Conservation (phyloP, 2,113 vertebrate species). For the Catagonus wagneri region DNA sequence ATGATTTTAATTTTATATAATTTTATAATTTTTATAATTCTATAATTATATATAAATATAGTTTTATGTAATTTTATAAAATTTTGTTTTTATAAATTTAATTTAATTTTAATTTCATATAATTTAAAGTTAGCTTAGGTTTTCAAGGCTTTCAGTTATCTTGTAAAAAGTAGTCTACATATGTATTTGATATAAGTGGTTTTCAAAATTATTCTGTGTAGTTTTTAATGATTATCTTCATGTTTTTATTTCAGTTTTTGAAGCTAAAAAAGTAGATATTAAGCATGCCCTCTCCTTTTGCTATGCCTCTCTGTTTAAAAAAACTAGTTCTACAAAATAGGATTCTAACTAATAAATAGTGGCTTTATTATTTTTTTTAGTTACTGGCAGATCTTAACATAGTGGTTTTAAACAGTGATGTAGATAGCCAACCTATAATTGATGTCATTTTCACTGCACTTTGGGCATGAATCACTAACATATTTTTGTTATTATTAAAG, state of each 20-base stretch:
- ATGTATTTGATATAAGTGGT: background rate
- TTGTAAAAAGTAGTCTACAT: constrained; percentile 53
- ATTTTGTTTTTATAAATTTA: too few relatives aligned
- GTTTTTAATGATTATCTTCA: constrained; percentile 51
- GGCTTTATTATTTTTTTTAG: background rate
- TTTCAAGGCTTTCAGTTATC: constrained; percentile 26
- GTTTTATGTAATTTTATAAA: too few relatives aligned
- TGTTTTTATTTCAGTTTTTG: constrained; percentile 51
- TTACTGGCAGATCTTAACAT: background rate
- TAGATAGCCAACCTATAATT: background rate
- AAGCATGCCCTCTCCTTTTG: background rate
- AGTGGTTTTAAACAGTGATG: background rate
- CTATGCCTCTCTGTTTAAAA: constrained; percentile 23
- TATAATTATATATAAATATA: too few relatives aligned
- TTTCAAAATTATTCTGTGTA: constrained; percentile 50
- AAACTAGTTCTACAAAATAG: background rate
- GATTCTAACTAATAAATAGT: constrained; percentile 6
- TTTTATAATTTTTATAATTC: too few relatives aligned
- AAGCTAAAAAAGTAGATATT: constrained; percentile 31
- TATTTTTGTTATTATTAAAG: constrained; percentile 22
- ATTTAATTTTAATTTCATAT: too few relatives aligned
- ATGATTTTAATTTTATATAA: background rate
- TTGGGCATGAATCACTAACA: background rate
- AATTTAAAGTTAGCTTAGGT: constrained; percentile 48
- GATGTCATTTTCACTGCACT: constrained; percentile 39